phyloP scores from a whole-genome alignment of 2,113 vertebrate species.

The Paracanthobrama guichenoti region DNA sequence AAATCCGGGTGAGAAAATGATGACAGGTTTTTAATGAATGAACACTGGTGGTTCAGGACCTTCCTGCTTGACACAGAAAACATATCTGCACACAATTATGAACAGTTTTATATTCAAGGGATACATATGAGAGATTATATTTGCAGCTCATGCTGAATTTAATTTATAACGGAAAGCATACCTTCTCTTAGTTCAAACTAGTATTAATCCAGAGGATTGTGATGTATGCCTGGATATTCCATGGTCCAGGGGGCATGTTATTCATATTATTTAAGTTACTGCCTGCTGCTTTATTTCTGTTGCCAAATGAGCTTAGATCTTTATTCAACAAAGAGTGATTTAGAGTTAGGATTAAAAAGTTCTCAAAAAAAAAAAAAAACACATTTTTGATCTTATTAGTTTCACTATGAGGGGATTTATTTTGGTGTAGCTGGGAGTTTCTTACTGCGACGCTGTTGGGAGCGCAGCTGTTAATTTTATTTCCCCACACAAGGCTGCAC shows the following conservation, averaged over 20 bases:
- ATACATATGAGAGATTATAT: background rate
- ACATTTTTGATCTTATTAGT: constrained; percentile 19
- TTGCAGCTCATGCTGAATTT: constrained; percentile 41
- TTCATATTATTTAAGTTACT: constrained; percentile 41
- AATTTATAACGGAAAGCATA: constrained; percentile 58
- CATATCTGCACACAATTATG: background rate
- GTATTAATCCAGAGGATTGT: constrained; percentile 59
- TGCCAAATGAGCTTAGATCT: constrained; percentile 28
- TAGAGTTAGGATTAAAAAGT: constrained; percentile 16
- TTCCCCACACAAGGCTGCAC: constrained; percentile 29
- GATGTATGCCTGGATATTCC: constrained; percentile 53
- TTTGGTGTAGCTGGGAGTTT: constrained; percentile 27
- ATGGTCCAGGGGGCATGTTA: constrained; percentile 25
- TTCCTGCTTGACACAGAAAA: too few species aligned
- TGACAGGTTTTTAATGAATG: background rate
- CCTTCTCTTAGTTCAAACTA: constrained; percentile 45
- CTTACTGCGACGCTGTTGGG: background rate
- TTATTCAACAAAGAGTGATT: constrained; percentile 34
- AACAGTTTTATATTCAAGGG: background rate
- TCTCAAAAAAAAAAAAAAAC: background rate
- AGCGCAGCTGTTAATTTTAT: constrained; percentile 47
- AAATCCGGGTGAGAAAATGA: background rate
- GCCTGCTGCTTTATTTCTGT: constrained; percentile 33
- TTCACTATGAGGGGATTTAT: constrained; percentile 36
- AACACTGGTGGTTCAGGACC: too few species aligned